Evolutionary conservation across 1,140 invertebrate genomes (phyloP).

Genomic region (Nephotettix cincticeps): DNA sequence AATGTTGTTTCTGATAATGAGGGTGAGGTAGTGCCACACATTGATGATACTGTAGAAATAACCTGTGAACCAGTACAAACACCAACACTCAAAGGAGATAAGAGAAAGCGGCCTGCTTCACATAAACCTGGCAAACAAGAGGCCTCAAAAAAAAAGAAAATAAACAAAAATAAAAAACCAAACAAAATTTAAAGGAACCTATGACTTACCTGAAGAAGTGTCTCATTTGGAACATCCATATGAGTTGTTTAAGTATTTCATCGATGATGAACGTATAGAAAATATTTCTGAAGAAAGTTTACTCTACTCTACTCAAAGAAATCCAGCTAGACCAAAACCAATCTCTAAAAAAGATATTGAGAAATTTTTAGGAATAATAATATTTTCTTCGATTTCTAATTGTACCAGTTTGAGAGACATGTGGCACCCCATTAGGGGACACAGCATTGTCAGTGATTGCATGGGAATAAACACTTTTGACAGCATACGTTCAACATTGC

Average conservation of each 20-base stretch:
- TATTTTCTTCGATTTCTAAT: conserved; percentile 4
- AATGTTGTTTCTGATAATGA: background rate
- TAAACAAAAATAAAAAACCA: background rate
- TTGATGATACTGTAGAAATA: background rate
- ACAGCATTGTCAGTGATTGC: background rate
- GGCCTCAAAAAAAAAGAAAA: background rate
- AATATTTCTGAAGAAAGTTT: no score
- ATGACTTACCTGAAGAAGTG: background rate
- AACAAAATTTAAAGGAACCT: background rate
- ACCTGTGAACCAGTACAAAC: background rate
- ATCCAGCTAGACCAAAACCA: conserved; percentile 1
- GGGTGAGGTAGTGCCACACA: background rate
- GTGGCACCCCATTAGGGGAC: conserved; percentile 11
- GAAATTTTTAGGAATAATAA: conserved; percentile 10
- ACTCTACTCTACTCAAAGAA: conserved; percentile 7
- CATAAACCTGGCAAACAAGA: background rate
- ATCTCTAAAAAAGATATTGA: background rate
- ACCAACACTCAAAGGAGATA: background rate
- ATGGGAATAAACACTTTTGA: conserved; percentile 5
- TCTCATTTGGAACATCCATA: background rate
- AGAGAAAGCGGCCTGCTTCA: background rate
- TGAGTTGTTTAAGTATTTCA: background rate
- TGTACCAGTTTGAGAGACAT: background rate
- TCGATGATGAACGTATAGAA: background rate
- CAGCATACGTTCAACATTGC: background rate